These are phyloP conservation scores for Onychomys torridus DNA, from an alignment of 2,797 vertebrate genomes.

Conservation along the genomic window DNA sequence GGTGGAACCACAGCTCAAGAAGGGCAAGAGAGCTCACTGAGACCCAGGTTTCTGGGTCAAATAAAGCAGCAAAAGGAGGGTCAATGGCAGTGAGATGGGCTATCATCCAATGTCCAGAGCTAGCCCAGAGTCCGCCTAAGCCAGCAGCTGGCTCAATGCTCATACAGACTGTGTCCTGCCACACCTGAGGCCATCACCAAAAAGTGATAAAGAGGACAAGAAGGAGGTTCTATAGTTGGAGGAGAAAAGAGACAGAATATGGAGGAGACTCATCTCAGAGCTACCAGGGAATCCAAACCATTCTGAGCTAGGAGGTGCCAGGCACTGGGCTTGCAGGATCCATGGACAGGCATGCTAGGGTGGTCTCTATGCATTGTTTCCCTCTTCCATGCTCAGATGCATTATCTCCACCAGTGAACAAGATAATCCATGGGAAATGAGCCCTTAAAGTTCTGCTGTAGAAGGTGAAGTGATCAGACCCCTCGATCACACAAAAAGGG, in stretches of 20 bases:
- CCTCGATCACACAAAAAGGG: accelerated
- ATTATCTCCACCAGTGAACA: accelerated
- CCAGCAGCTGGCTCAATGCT: background rate
- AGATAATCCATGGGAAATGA: background rate
- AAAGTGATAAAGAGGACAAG: accelerated
- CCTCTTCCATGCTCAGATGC: background rate
- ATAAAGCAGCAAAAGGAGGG: background rate
- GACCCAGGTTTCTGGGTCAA: background rate
- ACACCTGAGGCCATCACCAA: background rate
- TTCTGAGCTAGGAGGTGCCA: accelerated
- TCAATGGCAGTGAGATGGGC: background rate
- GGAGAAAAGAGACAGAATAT: background rate
- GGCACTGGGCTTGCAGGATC: background rate
- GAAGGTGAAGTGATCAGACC: accelerated
- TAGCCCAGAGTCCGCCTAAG: background rate
- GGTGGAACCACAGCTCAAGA: background rate
- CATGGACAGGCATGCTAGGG: accelerated
- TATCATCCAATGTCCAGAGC: background rate
- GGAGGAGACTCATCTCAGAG: background rate
- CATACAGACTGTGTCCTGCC: accelerated
- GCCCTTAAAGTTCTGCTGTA: background rate
- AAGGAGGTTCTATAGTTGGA: no score
- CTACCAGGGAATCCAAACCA: background rate
- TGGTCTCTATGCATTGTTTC: background rate
- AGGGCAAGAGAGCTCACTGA: background rate